A percentile compares a stretch with the other conserved stretches of the same genome.
Conservation (phyloP, 2,797 vertebrate species). For the Tamandua tetradactyla region DNA sequence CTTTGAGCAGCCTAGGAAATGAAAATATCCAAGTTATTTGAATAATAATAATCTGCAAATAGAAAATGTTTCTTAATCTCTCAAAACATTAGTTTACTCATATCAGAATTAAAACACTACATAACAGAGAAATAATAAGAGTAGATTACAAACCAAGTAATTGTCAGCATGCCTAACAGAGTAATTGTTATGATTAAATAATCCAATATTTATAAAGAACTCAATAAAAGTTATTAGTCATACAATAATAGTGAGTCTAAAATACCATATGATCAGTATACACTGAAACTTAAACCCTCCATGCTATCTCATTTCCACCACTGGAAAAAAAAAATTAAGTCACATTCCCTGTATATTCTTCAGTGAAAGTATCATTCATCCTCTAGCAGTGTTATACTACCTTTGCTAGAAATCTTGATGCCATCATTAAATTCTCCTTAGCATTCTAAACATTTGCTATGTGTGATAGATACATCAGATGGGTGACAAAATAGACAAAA, state of each 20-base stretch:
- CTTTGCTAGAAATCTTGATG: not conserved
- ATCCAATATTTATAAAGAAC: not conserved
- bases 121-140: not conserved
- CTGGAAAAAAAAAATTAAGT: not conserved
- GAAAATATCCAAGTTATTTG: not conserved
- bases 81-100: not conserved
- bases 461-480: not conserved
- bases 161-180: not conserved
- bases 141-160: not conserved
- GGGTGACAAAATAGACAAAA: not conserved
- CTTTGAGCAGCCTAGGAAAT: too few species aligned
- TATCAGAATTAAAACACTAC: not conserved
- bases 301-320: not conserved
- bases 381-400: not conserved
- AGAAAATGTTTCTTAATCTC: not conserved
- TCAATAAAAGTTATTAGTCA: not conserved
- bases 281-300: not conserved
- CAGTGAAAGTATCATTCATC: not conserved
- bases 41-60: not conserved
- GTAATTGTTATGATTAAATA: not conserved
- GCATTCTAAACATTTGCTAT: not conserved
- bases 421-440: not conserved
- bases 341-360: not conserved
- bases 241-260: not conserved
- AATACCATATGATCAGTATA: not conserved